Evolutionary conservation across 2,797 vertebrate species (phyloP), one percentile per base, ranked within the genome.

Genomic region (Leptatherina wallacei): DNA sequence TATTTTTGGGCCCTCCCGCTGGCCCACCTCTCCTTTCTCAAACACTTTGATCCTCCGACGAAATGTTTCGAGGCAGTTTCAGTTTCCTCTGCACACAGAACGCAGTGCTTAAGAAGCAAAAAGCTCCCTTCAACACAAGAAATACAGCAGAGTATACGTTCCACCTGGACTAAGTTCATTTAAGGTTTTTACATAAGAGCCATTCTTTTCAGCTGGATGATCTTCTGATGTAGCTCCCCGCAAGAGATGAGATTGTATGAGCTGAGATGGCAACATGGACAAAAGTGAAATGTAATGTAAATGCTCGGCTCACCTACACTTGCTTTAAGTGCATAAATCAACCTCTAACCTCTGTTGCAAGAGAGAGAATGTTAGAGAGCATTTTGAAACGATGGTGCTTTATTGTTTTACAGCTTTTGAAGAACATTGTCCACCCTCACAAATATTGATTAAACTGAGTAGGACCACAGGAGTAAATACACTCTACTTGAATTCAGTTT

Each of bases 21-120:
- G 44, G 20, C 72, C 69, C 72, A 58, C 56, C 61, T 78, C 73
- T 69, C 61, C 24, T 66, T 72, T 73, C 71, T 73, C 65, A 77
- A 86, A 83, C 64, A 77, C 88, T 88, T 90, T 89, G 85, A 87
- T 89, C 82, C 81, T 85, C 75, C 61, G 36, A 85, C 83, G 68
- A 73, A 85, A 82, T 82, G 78, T 87, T 89, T 76, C 0, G 3
- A 81, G 86, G 87, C 84, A 75, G 58, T 78, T 84, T 85, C 77
- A 68, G 75, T 80, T 86, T 74, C 73, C 56, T 76, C 70, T 71
- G 60, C 49, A 76, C 77, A 65, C 78, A 57, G 55, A 63, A 29
- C 0, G 11, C 30, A 40, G 74, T 61, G 74, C 74, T 77, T 73
- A 64, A 81, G 77, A 81, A 70, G 78, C 81, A 86, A 72, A 85